Conservation (phyloP, 2,113 vertebrate genomes). For the Thinocorus orbignyianus region DNA sequence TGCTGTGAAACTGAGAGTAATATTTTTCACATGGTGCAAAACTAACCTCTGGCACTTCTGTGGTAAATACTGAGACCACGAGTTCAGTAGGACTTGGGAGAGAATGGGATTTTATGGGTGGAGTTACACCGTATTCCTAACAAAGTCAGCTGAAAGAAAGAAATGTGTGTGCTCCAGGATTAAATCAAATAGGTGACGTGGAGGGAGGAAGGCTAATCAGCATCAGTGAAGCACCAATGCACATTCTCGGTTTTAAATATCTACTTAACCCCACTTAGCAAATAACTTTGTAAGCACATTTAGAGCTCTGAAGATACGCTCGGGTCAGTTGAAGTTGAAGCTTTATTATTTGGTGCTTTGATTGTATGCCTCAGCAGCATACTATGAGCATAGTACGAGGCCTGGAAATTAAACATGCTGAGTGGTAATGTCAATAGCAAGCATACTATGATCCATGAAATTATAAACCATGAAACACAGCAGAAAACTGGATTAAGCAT, state of each 20-base stretch:
- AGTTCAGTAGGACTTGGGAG: neutral
- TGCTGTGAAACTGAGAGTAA: neutral
- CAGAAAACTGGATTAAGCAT: neutral
- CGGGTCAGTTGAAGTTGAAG: neutral
- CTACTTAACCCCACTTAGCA: neutral
- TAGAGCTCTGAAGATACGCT: neutral
- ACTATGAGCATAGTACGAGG: neutral
- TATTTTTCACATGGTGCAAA: neutral
- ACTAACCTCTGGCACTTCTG: neutral
- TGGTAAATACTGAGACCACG: neutral
- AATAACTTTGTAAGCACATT: conserved; percentile 15
- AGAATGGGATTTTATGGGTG: neutral
- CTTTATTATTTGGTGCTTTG: neutral
- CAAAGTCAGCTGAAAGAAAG: neutral
- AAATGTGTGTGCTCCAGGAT: neutral
- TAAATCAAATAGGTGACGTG: neutral
- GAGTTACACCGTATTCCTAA: neutral
- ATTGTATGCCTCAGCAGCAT: neutral
- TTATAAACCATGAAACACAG: neutral
- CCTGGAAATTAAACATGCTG: neutral
- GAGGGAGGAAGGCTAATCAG: neutral
- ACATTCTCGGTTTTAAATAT: neutral
- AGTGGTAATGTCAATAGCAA: neutral
- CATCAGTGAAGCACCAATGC: neutral
- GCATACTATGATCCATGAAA: neutral